Conservation (phyloP, 2,797 vertebrate species). For the Anableps anableps region DNA sequence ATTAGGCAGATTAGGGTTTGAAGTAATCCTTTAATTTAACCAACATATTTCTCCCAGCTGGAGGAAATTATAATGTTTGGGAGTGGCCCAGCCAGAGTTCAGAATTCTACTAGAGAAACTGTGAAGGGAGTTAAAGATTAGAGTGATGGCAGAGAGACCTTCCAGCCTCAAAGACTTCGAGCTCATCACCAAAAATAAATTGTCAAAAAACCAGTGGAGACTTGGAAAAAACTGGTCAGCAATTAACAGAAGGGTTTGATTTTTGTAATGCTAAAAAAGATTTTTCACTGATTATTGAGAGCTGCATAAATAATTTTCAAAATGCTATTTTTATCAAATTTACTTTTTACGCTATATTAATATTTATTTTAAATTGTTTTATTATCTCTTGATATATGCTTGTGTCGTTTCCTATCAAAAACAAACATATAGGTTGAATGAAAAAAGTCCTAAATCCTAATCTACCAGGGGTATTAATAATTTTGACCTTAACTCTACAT, state of each 20-base stretch:
- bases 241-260: not conserved
- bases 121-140: too few relatives aligned
- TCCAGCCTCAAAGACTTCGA: too few relatives aligned
- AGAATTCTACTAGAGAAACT: too few relatives aligned
- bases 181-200: not conserved
- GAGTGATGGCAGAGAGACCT: too few relatives aligned
- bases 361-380: not conserved
- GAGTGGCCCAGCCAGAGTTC: too few relatives aligned
- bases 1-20: too few relatives aligned
- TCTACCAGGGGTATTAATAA: not conserved
- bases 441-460: not conserved
- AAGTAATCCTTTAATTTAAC: too few relatives aligned
- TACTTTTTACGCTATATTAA: too few relatives aligned
- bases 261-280: not conserved
- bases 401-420: not conserved
- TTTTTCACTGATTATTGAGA: too few relatives aligned
- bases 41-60: too few relatives aligned
- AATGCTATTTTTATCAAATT: not conserved
- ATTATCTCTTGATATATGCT: not conserved
- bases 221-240: not conserved
- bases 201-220: not conserved
- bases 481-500: not conserved
- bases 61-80: too few relatives aligned
- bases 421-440: not conserved
- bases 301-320: not conserved